Evolutionary conservation across 2,888 invertebrate species (phyloP).

Genomic region (Epinotia brunnichana): DNA sequence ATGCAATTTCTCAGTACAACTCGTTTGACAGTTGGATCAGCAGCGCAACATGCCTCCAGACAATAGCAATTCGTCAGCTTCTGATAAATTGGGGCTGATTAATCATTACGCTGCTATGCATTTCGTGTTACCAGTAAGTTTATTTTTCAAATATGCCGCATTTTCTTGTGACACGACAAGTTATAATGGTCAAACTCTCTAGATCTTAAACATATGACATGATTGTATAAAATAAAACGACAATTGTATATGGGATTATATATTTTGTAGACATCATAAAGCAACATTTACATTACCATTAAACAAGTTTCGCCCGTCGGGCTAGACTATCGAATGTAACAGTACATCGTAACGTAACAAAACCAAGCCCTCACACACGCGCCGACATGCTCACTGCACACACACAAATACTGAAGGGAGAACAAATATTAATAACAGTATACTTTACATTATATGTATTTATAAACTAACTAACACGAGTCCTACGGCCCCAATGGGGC

Average conservation of each 20-base stretch:
- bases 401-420: conserved; percentile 82
- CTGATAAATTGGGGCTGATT: too few species aligned
- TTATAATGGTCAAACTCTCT: too few species aligned
- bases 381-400: conserved; percentile 59
- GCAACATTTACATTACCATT: conserved; percentile 83
- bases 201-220: too few species aligned
- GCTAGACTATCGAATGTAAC: conserved; percentile 81
- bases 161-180: too few species aligned
- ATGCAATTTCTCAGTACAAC: too few species aligned
- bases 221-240: conserved; percentile 61
- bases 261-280: conserved; percentile 84
- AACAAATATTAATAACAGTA: conserved; percentile 81
- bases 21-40: too few species aligned
- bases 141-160: too few species aligned
- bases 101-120: too few species aligned
- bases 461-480: conserved; percentile 80
- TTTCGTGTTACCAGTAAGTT: too few species aligned
- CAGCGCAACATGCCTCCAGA: too few species aligned
- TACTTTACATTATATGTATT: conserved; percentile 81
- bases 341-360: conserved; percentile 77
- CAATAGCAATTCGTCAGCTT: too few species aligned
- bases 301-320: conserved; percentile 75
- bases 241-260: conserved; percentile 79
- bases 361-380: conserved; percentile 59
- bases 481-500: conserved; percentile 72